Percentiles rank a stretch among this genome's conserved stretches.
These are phyloP conservation scores for Cryptotis parvus DNA, from an alignment of 2,113 vertebrate species.

Conservation along the genomic window DNA sequence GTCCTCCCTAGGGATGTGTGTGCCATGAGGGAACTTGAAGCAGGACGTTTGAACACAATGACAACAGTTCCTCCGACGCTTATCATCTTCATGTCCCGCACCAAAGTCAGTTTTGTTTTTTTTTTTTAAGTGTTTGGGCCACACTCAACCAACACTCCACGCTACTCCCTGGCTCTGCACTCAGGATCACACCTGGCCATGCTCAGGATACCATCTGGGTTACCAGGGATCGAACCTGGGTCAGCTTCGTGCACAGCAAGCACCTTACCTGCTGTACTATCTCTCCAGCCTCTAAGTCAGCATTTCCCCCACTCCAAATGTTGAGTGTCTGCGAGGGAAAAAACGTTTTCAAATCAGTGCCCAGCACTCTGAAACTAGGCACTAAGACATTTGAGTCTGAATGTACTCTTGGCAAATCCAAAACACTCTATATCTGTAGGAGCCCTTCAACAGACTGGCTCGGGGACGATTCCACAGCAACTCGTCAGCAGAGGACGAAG, in stretches of 20 bases:
- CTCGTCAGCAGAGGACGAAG: neutral
- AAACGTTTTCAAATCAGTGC: neutral
- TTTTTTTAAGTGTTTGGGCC: too few species aligned
- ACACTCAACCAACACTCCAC: too few species aligned
- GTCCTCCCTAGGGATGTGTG: too few species aligned
- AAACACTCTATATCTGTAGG: neutral
- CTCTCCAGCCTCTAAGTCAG: too few species aligned
- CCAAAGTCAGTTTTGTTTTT: constrained; percentile 20
- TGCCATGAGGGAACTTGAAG: neutral
- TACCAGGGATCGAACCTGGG: too few species aligned
- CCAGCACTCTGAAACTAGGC: neutral
- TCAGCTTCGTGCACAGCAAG: too few species aligned
- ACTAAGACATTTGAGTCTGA: neutral
- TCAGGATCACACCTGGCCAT: too few species aligned
- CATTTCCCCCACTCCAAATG: too few species aligned
- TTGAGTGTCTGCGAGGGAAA: neutral
- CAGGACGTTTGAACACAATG: constrained; percentile 31
- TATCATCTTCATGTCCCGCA: constrained; percentile 7
- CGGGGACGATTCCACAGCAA: neutral
- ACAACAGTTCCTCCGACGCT: constrained; percentile 21
- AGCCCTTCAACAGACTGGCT: neutral
- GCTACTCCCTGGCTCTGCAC: too few species aligned
- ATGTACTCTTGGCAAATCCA: neutral
- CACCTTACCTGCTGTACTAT: too few species aligned
- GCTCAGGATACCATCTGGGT: too few species aligned